A percentile compares a stretch with the other conserved stretches of the same genome.
Conservation (phyloP, 53 echinoderm and acorn worm species). For the Arbacia lixula region DNA sequence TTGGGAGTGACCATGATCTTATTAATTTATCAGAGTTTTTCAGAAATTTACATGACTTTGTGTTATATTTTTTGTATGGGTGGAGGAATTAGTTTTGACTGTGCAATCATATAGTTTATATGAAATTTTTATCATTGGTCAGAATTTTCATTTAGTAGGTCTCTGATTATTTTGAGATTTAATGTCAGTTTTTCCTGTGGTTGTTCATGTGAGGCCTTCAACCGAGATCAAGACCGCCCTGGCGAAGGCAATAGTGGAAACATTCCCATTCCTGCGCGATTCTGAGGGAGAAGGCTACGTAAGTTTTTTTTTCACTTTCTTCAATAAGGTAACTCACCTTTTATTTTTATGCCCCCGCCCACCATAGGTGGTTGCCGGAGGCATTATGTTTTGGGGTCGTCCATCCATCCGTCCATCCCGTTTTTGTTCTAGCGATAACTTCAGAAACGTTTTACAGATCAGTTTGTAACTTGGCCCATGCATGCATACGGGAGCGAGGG, state of each 20-base stretch:
- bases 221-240: slow-evolving; percentile 58
- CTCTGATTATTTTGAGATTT: slow-evolving; percentile 49
- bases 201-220: slow-evolving; percentile 50
- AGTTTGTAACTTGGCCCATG: not conserved
- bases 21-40: too few relatives aligned
- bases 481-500: not conserved
- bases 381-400: too few relatives aligned
- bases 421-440: too few relatives aligned
- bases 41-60: slow-evolving; percentile 42
- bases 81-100: slow-evolving; percentile 42
- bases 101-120: too few relatives aligned
- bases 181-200: slow-evolving; percentile 31
- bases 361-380: slow-evolving; percentile 39
- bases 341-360: too few relatives aligned
- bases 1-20: slow-evolving; percentile 44
- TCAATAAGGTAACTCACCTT: slow-evolving; percentile 35
- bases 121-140: slow-evolving; percentile 35
- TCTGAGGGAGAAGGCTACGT: slow-evolving; percentile 65
- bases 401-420: too few relatives aligned
- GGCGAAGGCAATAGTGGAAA: slow-evolving; percentile 50
- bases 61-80: not conserved
- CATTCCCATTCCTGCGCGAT: slow-evolving; percentile 57
- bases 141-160: slow-evolving; percentile 43
- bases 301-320: slow-evolving; percentile 48
- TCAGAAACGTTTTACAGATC: not conserved